Evolutionary conservation across 92 coral and sea anemone species (phyloP).

Genomic region (Phenganax subtilis): DNA sequence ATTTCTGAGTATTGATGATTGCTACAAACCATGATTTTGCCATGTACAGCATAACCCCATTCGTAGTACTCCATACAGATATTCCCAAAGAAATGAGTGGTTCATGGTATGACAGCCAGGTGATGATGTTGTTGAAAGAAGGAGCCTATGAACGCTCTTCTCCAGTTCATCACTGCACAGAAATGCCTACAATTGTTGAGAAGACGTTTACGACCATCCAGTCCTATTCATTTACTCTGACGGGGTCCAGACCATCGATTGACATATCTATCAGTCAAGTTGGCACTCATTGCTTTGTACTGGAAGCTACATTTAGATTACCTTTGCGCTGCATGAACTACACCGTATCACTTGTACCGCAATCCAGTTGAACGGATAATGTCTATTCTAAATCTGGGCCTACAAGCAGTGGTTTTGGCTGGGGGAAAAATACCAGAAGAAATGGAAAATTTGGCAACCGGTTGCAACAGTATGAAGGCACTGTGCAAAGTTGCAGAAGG

Average conservation of each 20-base stretch:
- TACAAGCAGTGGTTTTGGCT: slow-evolving; percentile 29
- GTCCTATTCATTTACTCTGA: slow-evolving; percentile 10
- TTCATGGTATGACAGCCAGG: slow-evolving; percentile 12
- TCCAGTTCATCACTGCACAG: slow-evolving; percentile 6
- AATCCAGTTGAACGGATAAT: slow-evolving; percentile 35
- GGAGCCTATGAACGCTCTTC: slow-evolving; percentile 21
- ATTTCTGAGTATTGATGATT: slow-evolving; percentile 24
- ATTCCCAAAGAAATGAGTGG: slow-evolving; percentile 4
- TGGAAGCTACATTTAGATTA: slow-evolving; percentile 14
- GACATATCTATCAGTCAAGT: neutral
- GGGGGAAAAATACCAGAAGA: slow-evolving; percentile 21
- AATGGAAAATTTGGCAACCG: slow-evolving; percentile 3
- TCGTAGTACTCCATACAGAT: neutral
- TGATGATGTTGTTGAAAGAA: slow-evolving; percentile 6
- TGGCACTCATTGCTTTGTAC: slow-evolving; percentile 8
- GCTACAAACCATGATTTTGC: slow-evolving; percentile 23
- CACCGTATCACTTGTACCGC: slow-evolving; percentile 1
- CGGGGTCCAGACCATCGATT: slow-evolving; percentile 27
- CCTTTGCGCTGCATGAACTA: slow-evolving; percentile 10
- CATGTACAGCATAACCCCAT: slow-evolving; percentile 9
- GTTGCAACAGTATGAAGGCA: slow-evolving; percentile 22
- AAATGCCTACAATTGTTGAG: neutral
- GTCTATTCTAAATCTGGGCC: slow-evolving; percentile 23
- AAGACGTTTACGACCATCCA: slow-evolving; percentile 17
- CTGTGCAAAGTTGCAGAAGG: slow-evolving; percentile 25